Evolutionary conservation across 2,797 vertebrate genomes (phyloP).

Genomic region (Enteromius anoplus): DNA sequence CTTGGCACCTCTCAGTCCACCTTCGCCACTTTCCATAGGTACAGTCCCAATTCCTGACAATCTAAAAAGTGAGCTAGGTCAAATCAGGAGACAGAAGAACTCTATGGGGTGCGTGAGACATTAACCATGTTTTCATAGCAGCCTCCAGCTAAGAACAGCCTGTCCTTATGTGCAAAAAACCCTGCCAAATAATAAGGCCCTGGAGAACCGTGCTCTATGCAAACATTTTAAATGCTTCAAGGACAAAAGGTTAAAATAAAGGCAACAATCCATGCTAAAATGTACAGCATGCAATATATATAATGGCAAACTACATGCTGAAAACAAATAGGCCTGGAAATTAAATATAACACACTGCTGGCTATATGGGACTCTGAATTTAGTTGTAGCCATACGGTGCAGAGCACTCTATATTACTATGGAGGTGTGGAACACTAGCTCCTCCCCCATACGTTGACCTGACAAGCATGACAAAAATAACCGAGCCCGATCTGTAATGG

Average conservation of each 20-base stretch:
- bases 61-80: constrained; percentile 49
- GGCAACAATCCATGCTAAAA: constrained; percentile 53
- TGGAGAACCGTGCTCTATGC: constrained; percentile 57
- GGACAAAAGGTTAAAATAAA: constrained; percentile 76
- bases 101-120: constrained; percentile 60
- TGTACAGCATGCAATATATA: background rate
- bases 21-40: background rate
- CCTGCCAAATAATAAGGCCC: constrained; percentile 71
- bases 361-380: constrained; percentile 48
- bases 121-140: constrained; percentile 61
- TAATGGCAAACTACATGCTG: constrained; percentile 28
- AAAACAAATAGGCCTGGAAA: constrained; percentile 35
- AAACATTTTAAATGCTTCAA: constrained; percentile 68
- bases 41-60: constrained; percentile 7
- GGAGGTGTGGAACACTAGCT: constrained; percentile 63
- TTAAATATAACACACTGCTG: constrained; percentile 31
- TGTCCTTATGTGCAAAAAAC: constrained; percentile 64
- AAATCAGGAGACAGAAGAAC: constrained; percentile 55
- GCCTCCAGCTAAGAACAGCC: constrained; percentile 63
- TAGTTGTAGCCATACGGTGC: constrained; percentile 42
- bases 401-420: constrained; percentile 63
- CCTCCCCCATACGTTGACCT: constrained; percentile 74
- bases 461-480: constrained; percentile 80
- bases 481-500: constrained; percentile 77
- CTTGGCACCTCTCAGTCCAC: background rate